Evolutionary conservation across 1,140 invertebrate genomes (phyloP).

Genomic region (Trichomalopsis sarcophagae): DNA sequence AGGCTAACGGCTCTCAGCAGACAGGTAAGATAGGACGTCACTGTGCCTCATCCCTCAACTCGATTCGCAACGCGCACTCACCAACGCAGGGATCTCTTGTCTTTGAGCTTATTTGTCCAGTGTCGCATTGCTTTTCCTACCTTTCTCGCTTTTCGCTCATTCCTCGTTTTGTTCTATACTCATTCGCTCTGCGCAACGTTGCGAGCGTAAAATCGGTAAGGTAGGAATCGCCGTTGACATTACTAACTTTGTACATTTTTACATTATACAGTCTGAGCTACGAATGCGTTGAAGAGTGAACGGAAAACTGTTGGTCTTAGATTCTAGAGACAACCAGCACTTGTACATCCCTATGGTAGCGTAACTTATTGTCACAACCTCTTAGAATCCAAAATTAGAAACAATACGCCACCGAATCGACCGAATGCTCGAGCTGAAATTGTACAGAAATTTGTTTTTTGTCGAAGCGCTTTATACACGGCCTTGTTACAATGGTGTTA

Average conservation of each 20-base stretch:
- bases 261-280: neutral
- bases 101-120: neutral
- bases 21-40: conserved; percentile 71
- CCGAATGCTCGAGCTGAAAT: too few species aligned
- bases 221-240: neutral
- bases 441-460: neutral
- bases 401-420: neutral
- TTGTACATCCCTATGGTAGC: neutral
- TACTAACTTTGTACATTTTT: too few species aligned
- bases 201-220: neutral
- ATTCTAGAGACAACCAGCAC: too few species aligned
- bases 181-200: neutral
- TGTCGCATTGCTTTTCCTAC: neutral
- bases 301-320: neutral
- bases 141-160: neutral
- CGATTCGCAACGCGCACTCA: neutral
- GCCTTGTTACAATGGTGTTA: neutral
- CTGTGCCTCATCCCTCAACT: conserved; percentile 61
- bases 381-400: neutral
- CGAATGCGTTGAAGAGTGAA: neutral
- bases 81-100: neutral
- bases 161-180: neutral
- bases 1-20: conserved; percentile 46
- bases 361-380: neutral
- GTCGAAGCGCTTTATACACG: neutral